Evolutionary conservation across 1,140 invertebrate genomes (phyloP).

Genomic region (Drosophila repletoides): DNA sequence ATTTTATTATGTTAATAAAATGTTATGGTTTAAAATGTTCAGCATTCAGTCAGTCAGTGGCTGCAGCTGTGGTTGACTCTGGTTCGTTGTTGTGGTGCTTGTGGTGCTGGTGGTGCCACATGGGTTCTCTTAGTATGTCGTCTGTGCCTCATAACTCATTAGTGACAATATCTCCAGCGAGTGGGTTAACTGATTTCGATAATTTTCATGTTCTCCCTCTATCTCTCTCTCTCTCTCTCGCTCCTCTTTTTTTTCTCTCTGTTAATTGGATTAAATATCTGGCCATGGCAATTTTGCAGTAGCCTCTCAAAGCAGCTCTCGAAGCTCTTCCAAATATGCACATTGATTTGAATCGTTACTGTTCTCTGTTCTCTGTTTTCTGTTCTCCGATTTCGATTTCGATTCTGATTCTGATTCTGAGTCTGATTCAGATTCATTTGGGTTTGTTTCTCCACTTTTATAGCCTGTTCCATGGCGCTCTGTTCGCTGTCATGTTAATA

Average conservation of each 20-base stretch:
- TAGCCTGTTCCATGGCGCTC: conserved; percentile 63
- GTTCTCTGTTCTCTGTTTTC: background rate
- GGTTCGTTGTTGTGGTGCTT: conserved; percentile 16
- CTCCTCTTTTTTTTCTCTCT: conserved; percentile 13
- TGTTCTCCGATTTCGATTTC: conserved; percentile 27
- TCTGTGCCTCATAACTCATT: conserved; percentile 81
- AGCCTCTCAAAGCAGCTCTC: conserved; percentile 29
- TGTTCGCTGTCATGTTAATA: conserved; percentile 81
- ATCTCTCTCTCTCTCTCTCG: background rate
- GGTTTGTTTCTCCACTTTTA: conserved; percentile 49
- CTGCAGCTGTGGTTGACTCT: conserved; percentile 11
- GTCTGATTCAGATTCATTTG: conserved; percentile 47
- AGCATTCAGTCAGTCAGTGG: conserved; percentile 55
- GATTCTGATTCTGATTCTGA: conserved; percentile 27
- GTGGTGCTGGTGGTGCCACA: conserved; percentile 25
- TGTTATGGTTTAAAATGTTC: conserved; percentile 82
- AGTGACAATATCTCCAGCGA: conserved; percentile 72
- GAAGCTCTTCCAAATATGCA: conserved; percentile 63
- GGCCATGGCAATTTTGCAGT: conserved; percentile 59
- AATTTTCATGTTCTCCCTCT: conserved; percentile 55
- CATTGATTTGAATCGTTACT: conserved; percentile 68
- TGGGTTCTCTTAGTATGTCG: conserved; percentile 47
- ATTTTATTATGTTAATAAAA: conserved; percentile 82
- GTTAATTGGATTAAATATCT: conserved; percentile 81
- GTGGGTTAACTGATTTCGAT: conserved; percentile 79